phyloP scores from a whole-genome alignment of 2,797 vertebrate species.

The Diplodus puntazzo region DNA sequence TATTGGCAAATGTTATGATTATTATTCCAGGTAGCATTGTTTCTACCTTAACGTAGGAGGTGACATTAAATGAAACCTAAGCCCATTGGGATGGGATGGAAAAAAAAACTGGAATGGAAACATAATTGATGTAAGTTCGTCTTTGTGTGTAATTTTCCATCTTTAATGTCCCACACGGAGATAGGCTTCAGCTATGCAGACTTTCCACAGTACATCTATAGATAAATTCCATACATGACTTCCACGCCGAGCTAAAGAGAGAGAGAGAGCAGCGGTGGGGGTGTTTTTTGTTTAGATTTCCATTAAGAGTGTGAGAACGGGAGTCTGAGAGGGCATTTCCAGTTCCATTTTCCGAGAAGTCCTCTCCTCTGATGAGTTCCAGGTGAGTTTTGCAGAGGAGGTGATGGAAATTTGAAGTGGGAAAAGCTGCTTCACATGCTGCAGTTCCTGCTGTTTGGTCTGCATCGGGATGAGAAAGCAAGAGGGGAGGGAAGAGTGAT shows the following conservation, averaged over 20 bases:
- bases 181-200: constrained; percentile 37
- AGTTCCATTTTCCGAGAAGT: constrained; percentile 83
- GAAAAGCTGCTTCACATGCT: constrained; percentile 71
- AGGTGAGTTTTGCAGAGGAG: constrained; percentile 76
- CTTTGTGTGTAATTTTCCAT: constrained; percentile 66
- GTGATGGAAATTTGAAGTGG: constrained; percentile 79
- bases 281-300: constrained; percentile 79
- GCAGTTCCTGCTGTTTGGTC: constrained; percentile 63
- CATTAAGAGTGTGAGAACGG: constrained; percentile 81
- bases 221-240: constrained; percentile 60
- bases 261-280: constrained; percentile 32
- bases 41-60: not conserved
- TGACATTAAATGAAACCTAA: constrained; percentile 24
- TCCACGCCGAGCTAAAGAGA: constrained; percentile 47
- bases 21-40: constrained; percentile 34
- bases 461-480: constrained; percentile 33
- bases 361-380: constrained; percentile 82
- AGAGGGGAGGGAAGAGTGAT: constrained; percentile 53
- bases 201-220: constrained; percentile 55
- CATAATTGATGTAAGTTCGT: constrained; percentile 47
- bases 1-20: constrained; percentile 29
- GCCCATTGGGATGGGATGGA: not conserved
- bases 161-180: constrained; percentile 26
- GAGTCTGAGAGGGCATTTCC: constrained; percentile 80
- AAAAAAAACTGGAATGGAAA: constrained; percentile 52